phyloP scores from a whole-genome alignment of 2,797 vertebrate species.

The Danio choprae region DNA sequence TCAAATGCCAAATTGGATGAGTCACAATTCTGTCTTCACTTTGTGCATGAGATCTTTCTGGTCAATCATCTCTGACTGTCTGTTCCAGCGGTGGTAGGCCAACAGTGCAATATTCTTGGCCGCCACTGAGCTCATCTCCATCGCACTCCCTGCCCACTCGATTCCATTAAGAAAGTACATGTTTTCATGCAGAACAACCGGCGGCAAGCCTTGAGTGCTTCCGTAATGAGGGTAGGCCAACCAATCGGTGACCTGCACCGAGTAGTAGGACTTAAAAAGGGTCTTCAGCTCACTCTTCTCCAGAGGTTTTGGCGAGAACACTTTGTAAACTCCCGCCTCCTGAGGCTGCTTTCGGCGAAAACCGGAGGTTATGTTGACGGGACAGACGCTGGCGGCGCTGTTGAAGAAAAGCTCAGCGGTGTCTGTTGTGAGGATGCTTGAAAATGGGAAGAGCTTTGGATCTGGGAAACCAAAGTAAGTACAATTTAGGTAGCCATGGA shows the following conservation, averaged over 20 bases:
- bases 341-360: constrained; percentile 95
- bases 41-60: constrained; percentile 97
- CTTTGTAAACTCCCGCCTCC: constrained; percentile 93
- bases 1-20: too few relatives aligned
- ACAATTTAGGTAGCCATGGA: constrained; percentile 97
- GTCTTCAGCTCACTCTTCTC: constrained; percentile 90
- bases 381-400: constrained; percentile 89
- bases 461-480: constrained; percentile 94
- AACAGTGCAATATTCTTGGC: constrained; percentile 96
- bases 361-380: constrained; percentile 87
- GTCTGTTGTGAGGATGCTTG: constrained; percentile 90
- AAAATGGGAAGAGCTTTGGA: constrained; percentile 94
- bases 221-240: constrained; percentile 86
- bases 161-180: constrained; percentile 94
- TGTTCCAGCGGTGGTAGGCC: constrained; percentile 94
- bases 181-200: constrained; percentile 87
- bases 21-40: constrained; percentile 96
- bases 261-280: constrained; percentile 97
- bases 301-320: constrained; percentile 87
- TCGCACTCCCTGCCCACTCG: constrained; percentile 94
- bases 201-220: constrained; percentile 80
- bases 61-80: constrained; percentile 93
- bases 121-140: constrained; percentile 93
- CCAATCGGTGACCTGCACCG: constrained; percentile 93
- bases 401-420: constrained; percentile 87